Base-by-base conservation (phyloP, 2,888 invertebrate genomes). In the Seira ritae region DNA sequence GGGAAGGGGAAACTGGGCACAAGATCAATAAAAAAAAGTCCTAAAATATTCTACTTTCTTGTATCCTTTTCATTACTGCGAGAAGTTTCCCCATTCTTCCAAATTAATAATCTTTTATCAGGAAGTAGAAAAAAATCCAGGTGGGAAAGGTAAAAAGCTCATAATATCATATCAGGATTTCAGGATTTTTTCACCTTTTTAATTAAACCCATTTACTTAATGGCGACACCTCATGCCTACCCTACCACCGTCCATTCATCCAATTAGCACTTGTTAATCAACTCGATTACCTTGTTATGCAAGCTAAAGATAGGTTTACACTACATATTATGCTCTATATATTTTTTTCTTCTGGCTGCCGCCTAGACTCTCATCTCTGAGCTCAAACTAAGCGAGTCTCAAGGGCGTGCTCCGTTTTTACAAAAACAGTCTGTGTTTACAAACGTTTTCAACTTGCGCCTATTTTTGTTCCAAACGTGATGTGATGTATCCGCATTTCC, bases 1-100 rank as follows among this genome's bases (percentile, higher is more conserved):
- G 72, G 62, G 62, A 73, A 73, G 37, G 72, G 42, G 42, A 42
- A 42, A 42, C 42, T 42, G 42, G 42, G 42, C 42, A 42, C n/a
- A n/a, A n/a, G n/a, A 55, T 22, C 17, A 60, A 17, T 72, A n/a
- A n/a, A 22, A 23, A 19, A 55, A 19, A 42, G 12, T 42, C 42
- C 42, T 42, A 42, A 23, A 6, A 22, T 15, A 50, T 19, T 22
- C 70, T 70, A 68, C 22, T 66, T 66, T 66, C 20, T 65, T 71
- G 37, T 70, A 2, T 46, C 19, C 31, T 31, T 46, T 42, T 42
- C 6, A 6, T 42, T 42, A 8, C 42, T 42, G 42, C 6, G 42
- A 8, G 42, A n/a, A n/a, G n/a, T n/a, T 42, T 42, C 42, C 12
- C 6, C 42, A 42, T 42, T 8, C 42, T 12, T 42, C 42, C 42